Base-by-base conservation (phyloP, 2,797 vertebrate species). In the Threskiornis aethiopicus region DNA sequence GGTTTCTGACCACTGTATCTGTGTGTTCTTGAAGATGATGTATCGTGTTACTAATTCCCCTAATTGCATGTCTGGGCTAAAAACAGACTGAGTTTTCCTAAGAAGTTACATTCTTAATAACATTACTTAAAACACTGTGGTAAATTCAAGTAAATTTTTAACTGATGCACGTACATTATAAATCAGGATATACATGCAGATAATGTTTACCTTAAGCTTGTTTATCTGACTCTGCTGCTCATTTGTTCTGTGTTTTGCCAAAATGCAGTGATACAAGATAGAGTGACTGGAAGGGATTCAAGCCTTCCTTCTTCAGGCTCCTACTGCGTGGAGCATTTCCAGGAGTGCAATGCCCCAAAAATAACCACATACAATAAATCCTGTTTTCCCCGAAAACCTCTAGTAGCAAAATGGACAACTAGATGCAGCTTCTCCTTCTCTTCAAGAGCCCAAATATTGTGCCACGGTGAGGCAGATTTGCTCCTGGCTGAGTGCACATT, bases 31-130 rank as follows among this genome's bases (percentile, higher is more conserved):
- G 47, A 84, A 79, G 96, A 94, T 94, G 97, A 96, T 69, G 90
- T 94, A 96, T 98, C 96, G 11, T 54, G 52, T 98, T 98, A 98
- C 98, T 98, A 98, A 98, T 98, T 97, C 97, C 97, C 96, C 87
- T 98, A 98, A 98, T 98, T 98, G 96, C 97, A 98, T 97, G 97
- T 98, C 98, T 98, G 98, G 97, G 97, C 97, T 98, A 97, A 98
- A 98, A 98, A 97, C 97, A 98, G 98, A 92, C 96, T 86, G 97
- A 97, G 97, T 98, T 98, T 98, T 98, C 98, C 98, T 98, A 98
- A 98, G 98, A 96, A 97, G 97, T 98, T 97, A 96, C 97, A 88
- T 97, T 97, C 97, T 92, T 97, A 97, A 98, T 95, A 94, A 84
- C 95, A 52, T 98, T 93, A 94, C 97, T 98, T 83, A 97, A 91